Conservation (phyloP, 2,888 invertebrate genomes). For the Agrypnus murinus region DNA sequence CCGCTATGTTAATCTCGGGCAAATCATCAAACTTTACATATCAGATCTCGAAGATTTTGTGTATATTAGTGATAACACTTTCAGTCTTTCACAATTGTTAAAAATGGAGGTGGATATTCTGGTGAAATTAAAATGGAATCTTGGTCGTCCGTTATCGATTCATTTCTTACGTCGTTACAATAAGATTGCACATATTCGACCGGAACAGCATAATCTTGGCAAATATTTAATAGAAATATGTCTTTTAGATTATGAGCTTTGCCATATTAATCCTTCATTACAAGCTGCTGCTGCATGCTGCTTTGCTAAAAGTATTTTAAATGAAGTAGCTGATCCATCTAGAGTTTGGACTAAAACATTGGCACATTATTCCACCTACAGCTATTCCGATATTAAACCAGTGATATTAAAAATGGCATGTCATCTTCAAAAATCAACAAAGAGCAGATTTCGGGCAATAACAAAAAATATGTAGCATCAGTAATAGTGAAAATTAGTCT, state of each 20-base stretch:
- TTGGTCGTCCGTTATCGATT: constrained; percentile 90
- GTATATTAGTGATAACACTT: constrained; percentile 92
- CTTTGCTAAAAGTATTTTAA: constrained; percentile 88
- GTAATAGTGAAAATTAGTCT: constrained; percentile 79
- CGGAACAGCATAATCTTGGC: too few relatives aligned
- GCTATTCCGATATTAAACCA: constrained; percentile 79
- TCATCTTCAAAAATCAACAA: constrained; percentile 80
- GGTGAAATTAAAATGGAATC: constrained; percentile 90
- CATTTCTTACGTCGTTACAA: constrained; percentile 89
- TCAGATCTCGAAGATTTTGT: constrained; percentile 93
- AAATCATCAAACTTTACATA: constrained; percentile 97
- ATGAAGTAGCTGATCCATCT: constrained; percentile 69
- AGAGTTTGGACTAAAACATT: constrained; percentile 83
- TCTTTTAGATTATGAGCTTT: too few relatives aligned
- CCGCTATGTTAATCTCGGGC: constrained; percentile 91
- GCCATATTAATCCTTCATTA: too few relatives aligned
- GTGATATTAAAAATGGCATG: constrained; percentile 81
- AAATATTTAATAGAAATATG: too few relatives aligned
- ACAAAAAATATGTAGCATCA: constrained; percentile 77
- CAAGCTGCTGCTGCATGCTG: constrained; percentile 89
- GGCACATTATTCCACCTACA: too few relatives aligned
- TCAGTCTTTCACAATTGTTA: constrained; percentile 85
- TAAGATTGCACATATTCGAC: constrained; percentile 78
- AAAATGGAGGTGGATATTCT: too few relatives aligned
- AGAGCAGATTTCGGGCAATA: constrained; percentile 81